Evolutionary conservation across 2,888 invertebrate species (phyloP).

Genomic region (Sphecodes monilicornis): DNA sequence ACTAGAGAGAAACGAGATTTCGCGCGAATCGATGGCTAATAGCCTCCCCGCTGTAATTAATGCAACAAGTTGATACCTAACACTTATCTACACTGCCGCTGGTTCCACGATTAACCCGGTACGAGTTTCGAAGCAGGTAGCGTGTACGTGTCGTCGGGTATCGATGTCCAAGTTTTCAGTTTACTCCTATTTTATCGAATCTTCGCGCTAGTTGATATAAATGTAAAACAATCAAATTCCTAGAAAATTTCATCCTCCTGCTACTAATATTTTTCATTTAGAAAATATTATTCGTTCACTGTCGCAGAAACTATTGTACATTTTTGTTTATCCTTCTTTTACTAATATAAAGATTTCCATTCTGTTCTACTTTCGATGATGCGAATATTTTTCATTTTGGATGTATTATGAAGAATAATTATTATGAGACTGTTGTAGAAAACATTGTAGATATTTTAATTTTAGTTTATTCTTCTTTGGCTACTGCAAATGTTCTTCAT

Average conservation of each 20-base stretch:
- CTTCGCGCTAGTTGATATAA: background rate
- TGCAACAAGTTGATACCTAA: conserved; percentile 84
- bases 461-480: background rate
- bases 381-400: background rate
- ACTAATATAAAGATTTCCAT: background rate
- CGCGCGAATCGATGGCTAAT: conserved; percentile 83
- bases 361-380: background rate
- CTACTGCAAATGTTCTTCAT: background rate
- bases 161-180: conserved; percentile 44
- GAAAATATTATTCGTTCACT: background rate
- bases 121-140: conserved; percentile 65
- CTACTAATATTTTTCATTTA: background rate
- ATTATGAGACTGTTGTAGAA: background rate
- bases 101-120: conserved; percentile 70
- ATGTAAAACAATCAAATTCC: background rate
- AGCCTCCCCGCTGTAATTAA: conserved; percentile 83
- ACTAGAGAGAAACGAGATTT: conserved; percentile 77
- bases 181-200: background rate
- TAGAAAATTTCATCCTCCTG: background rate
- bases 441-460: background rate
- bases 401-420: background rate
- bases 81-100: conserved; percentile 78
- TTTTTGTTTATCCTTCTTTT: background rate
- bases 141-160: conserved; percentile 40
- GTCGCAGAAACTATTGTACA: background rate